Evolutionary conservation across 2,113 vertebrate genomes (phyloP).

Genomic region (Siphamia tubifer): DNA sequence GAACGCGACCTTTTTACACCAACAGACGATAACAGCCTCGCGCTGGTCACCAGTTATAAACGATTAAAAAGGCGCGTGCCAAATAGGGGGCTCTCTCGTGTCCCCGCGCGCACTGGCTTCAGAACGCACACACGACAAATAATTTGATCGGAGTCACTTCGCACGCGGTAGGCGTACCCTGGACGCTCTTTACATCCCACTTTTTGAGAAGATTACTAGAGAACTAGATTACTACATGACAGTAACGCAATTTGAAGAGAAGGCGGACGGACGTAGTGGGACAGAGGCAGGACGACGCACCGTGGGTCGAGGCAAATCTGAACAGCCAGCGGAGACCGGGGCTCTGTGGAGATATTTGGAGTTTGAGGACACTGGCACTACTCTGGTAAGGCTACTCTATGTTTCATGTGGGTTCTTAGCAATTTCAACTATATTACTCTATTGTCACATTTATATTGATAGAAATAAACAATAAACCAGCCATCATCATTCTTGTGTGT

Average conservation of each 20-base stretch:
- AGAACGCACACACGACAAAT: conserved; percentile 8
- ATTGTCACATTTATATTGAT: too few species aligned
- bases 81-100: conserved; percentile 2
- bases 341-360: conserved; percentile 67
- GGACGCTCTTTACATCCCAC: conserved; percentile 52
- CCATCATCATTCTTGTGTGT: too few species aligned
- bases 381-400: conserved; percentile 57
- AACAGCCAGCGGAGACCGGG: conserved; percentile 13
- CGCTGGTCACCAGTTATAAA: not conserved
- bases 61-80: conserved; percentile 18
- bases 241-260: conserved; percentile 38
- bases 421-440: too few species aligned
- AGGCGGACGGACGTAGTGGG: conserved; percentile 23
- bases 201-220: conserved; percentile 61
- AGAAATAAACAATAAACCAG: too few species aligned
- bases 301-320: not conserved
- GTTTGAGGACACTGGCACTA: conserved; percentile 50
- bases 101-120: conserved; percentile 20
- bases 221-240: conserved; percentile 53
- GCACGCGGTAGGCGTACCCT: conserved; percentile 73
- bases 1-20: not conserved
- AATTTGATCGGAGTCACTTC: conserved; percentile 48
- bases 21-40: too few species aligned
- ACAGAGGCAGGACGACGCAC: conserved; percentile 35
- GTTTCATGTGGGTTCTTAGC: not conserved